phyloP scores from a whole-genome alignment of 2,797 vertebrate species.

The Karalla daura region DNA sequence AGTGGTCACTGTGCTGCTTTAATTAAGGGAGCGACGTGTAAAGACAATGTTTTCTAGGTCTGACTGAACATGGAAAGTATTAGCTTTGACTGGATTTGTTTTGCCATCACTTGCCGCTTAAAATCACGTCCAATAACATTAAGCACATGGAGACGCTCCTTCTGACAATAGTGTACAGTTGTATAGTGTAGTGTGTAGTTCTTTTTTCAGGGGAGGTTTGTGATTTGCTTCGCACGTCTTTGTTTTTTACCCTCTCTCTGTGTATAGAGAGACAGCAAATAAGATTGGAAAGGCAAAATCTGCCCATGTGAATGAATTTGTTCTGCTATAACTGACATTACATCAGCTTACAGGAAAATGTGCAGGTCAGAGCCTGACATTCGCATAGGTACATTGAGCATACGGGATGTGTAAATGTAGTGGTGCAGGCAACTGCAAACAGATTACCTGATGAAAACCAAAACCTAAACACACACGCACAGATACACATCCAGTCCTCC shows the following conservation, averaged over 20 bases:
- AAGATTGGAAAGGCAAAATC: neutral
- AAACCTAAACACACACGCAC: neutral
- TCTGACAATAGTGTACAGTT: neutral
- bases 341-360: neutral
- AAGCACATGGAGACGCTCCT: neutral
- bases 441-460: conserved; percentile 28
- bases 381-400: conserved; percentile 9
- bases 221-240: too few relatives aligned
- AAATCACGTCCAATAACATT: neutral
- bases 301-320: too few relatives aligned
- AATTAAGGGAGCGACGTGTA: conserved; percentile 27
- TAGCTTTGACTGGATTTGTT: conserved; percentile 11
- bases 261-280: neutral
- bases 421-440: conserved; percentile 23
- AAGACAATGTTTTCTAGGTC: conserved; percentile 7
- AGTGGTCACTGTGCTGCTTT: conserved; percentile 19
- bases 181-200: too few relatives aligned
- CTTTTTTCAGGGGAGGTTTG: too few relatives aligned
- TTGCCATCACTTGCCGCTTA: neutral
- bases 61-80: too few relatives aligned
- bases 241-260: neutral
- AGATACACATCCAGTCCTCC: conserved; percentile 19
- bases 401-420: conserved; percentile 23
- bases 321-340: neutral
- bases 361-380: neutral